Evolutionary conservation across 2,888 invertebrate species (phyloP).

Genomic region (Harpagoxenus sublaevis): DNA sequence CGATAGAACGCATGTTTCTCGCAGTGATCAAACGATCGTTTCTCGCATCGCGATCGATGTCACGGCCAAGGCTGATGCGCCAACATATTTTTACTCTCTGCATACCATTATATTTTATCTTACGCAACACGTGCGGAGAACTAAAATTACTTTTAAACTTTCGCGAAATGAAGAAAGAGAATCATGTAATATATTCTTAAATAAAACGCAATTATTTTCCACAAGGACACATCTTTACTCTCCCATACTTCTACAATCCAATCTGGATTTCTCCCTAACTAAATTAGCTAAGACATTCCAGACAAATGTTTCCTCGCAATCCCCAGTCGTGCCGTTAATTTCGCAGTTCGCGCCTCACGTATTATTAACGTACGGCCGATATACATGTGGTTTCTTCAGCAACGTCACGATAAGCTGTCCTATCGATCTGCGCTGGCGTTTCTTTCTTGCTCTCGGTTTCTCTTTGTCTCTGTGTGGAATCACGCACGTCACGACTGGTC

Average conservation of each 20-base stretch:
- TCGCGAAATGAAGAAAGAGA: not conserved
- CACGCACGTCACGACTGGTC: slow-evolving; percentile 69
- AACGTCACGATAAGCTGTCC: slow-evolving; percentile 70
- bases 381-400: slow-evolving; percentile 71
- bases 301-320: not conserved
- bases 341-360: slow-evolving; percentile 24
- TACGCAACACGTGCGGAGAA: not conserved
- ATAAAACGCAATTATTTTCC: not conserved
- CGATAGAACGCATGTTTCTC: slow-evolving; percentile 34
- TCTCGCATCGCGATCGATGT: slow-evolving; percentile 36
- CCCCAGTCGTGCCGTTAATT: slow-evolving; percentile 12
- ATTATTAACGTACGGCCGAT: slow-evolving; percentile 60
- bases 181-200: not conserved
- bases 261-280: not conserved
- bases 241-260: not conserved
- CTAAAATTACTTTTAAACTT: not conserved
- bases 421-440: slow-evolving; percentile 69
- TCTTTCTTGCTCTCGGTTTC: slow-evolving; percentile 46
- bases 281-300: slow-evolving; percentile 25
- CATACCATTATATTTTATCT: not conserved
- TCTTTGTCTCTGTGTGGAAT: slow-evolving; percentile 51
- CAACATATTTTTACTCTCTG: slow-evolving; percentile 1
- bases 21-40: slow-evolving; percentile 31
- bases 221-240: not conserved
- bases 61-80: slow-evolving; percentile 43